Evolutionary conservation across 2,888 invertebrate species (phyloP).

Genomic region (Caradrina clavipalpis): DNA sequence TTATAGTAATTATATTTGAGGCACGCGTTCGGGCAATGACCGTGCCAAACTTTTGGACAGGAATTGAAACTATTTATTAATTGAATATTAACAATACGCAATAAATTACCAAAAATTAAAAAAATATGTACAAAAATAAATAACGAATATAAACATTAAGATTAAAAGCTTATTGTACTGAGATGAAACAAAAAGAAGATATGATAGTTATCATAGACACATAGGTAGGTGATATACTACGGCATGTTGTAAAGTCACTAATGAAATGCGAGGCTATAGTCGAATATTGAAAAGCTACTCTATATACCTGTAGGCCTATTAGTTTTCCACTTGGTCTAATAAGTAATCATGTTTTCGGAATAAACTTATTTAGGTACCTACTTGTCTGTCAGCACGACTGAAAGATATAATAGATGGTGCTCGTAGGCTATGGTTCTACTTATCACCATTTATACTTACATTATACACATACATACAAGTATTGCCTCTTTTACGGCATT

Average conservation of each 20-base stretch:
- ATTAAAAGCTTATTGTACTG: conserved; percentile 65
- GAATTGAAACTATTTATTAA: conserved; percentile 79
- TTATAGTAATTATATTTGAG: conserved; percentile 59
- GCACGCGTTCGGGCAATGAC: conserved; percentile 64
- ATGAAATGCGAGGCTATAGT: conserved; percentile 53
- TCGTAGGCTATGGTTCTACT: conserved; percentile 16
- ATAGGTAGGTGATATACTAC: conserved; percentile 43
- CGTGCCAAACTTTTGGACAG: conserved; percentile 77
- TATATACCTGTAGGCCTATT: neutral
- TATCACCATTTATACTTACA: conserved; percentile 1
- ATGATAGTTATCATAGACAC: conserved; percentile 44
- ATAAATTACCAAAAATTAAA: conserved; percentile 67
- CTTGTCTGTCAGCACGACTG: neutral
- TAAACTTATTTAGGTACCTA: neutral
- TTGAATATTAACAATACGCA: conserved; percentile 64
- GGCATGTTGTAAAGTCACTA: conserved; percentile 39
- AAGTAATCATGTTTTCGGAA: conserved; percentile 4
- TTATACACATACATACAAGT: neutral
- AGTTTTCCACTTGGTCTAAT: conserved; percentile 11
- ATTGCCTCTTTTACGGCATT: conserved; percentile 26
- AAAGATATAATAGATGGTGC: conserved; percentile 6
- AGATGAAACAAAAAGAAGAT: conserved; percentile 56
- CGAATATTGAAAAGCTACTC: conserved; percentile 60
- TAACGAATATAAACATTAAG: conserved; percentile 68
- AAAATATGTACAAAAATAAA: conserved; percentile 77